These are phyloP conservation scores for Leucosticte australis DNA, from an alignment of 2,113 vertebrate genomes.

Conservation along the genomic window DNA sequence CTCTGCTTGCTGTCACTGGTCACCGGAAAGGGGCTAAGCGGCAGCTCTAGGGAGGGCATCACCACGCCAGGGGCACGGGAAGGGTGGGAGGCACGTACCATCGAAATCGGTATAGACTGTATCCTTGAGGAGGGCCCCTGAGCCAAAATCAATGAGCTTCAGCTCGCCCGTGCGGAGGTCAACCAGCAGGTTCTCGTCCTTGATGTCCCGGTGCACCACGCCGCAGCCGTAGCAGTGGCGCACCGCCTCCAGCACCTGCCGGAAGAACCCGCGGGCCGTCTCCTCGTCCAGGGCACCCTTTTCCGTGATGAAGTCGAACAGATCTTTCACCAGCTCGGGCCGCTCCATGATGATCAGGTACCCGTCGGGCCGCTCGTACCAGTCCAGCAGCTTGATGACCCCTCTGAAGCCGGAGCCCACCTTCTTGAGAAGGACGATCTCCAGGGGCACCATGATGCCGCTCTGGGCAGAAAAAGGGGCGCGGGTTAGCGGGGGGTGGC, in stretches of 20 bases:
- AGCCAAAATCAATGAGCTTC: constrained; percentile 97
- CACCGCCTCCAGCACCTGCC: constrained; percentile 93
- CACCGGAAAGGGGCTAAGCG: background rate
- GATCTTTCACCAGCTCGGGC: constrained; percentile 92
- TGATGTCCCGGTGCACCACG: constrained; percentile 95
- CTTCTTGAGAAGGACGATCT: constrained; percentile 93
- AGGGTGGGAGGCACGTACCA: constrained; percentile 74
- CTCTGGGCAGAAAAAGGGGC: constrained; percentile 66
- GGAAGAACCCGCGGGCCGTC: constrained; percentile 90
- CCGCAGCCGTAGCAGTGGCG: constrained; percentile 95
- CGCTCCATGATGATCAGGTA: constrained; percentile 94
- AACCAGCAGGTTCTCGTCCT: constrained; percentile 96
- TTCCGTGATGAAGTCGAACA: constrained; percentile 98
- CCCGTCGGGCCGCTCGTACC: constrained; percentile 94
- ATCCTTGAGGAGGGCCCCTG: constrained; percentile 95
- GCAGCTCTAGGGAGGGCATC: background rate
- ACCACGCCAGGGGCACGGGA: too few relatives aligned
- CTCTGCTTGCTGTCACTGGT: background rate
- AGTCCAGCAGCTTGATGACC: constrained; percentile 93
- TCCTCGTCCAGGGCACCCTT: constrained; percentile 94
- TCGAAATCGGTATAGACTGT: constrained; percentile 98
- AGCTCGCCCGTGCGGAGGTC: constrained; percentile 91
- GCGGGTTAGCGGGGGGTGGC: background rate
- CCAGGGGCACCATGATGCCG: constrained; percentile 88
- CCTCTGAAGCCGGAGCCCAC: constrained; percentile 91